Evolutionary conservation across 2,797 vertebrate genomes (phyloP).

Genomic region (Leuciscus waleckii): DNA sequence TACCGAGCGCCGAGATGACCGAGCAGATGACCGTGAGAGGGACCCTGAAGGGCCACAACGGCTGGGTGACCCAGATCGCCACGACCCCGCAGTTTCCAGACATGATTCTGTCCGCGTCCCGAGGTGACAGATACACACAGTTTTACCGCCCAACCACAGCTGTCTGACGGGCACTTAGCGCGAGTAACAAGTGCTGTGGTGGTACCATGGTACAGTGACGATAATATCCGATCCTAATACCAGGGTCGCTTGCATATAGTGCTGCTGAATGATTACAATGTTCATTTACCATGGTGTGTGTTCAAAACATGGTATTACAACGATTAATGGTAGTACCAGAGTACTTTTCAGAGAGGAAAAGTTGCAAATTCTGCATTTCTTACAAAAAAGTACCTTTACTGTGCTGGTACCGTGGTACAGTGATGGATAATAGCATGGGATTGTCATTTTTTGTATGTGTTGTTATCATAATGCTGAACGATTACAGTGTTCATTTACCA

Average conservation of each 20-base stretch:
- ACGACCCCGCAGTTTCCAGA: conserved; percentile 96
- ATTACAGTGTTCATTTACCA: background rate
- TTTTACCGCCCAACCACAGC: conserved; percentile 59
- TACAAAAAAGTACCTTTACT: no score
- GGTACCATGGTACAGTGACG: background rate
- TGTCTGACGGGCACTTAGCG: conserved; percentile 70
- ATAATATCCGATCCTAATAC: background rate
- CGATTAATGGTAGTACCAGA: no score
- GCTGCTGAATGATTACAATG: no score
- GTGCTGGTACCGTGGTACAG: no score
- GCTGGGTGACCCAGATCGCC: conserved; percentile 96
- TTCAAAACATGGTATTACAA: no score
- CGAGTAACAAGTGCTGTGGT: conserved; percentile 58
- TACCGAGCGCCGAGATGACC: conserved; percentile 82
- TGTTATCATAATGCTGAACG: background rate
- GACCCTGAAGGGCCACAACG: conserved; percentile 94
- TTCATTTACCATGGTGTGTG: no score
- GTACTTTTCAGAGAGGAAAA: no score
- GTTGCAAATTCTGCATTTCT: no score
- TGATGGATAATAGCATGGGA: no score
- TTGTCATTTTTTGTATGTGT: no score
- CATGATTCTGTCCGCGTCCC: conserved; percentile 95
- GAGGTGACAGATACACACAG: conserved; percentile 78
- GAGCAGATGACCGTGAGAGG: conserved; percentile 97
- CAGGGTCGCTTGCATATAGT: no score